phyloP scores from a whole-genome alignment of 2,888 invertebrate genomes.

The Blastobasis adustella region DNA sequence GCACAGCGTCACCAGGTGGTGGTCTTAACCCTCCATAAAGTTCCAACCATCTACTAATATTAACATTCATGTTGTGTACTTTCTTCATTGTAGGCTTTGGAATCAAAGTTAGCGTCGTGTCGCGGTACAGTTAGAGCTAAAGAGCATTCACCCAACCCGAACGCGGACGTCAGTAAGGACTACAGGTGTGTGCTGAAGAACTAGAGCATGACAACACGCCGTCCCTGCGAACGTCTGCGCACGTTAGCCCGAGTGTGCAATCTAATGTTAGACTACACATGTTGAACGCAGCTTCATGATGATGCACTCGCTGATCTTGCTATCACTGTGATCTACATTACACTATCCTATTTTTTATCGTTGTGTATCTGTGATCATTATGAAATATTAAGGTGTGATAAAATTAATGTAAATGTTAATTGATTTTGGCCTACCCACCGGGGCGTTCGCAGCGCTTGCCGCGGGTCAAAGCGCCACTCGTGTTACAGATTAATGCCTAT shows the following conservation, averaged over 20 bases:
- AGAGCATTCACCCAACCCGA: conserved; percentile 68
- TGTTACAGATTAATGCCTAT: no score
- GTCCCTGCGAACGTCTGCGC: conserved; percentile 17
- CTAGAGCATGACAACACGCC: conserved; percentile 29
- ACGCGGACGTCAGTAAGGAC: conserved; percentile 70
- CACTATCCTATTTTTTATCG: conserved; percentile 52
- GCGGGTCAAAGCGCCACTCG: no score
- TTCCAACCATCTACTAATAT: conserved; percentile 58
- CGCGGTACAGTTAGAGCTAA: conserved; percentile 74
- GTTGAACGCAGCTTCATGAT: conserved; percentile 32
- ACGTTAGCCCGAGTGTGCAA: conserved; percentile 16
- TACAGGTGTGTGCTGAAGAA: conserved; percentile 75
- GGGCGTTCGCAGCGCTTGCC: conserved; percentile 13
- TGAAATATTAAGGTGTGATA: conserved; percentile 48
- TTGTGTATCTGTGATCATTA: conserved; percentile 63
- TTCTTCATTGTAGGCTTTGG: conserved; percentile 79
- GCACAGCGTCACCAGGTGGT: conserved; percentile 23
- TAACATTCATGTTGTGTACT: conserved; percentile 66
- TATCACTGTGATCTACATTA: conserved; percentile 49
- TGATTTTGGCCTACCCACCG: conserved; percentile 60
- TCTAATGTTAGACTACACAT: conserved; percentile 14
- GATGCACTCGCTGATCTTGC: conserved; percentile 36
- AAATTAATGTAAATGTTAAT: conserved; percentile 29
- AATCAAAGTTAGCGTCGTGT: conserved; percentile 81
- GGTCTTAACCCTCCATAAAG: conserved; percentile 13